A percentile compares a stretch with the other conserved stretches of the same genome.
Evolutionary conservation across 2,113 vertebrate species (phyloP).

Genomic region (Proteles cristata): DNA sequence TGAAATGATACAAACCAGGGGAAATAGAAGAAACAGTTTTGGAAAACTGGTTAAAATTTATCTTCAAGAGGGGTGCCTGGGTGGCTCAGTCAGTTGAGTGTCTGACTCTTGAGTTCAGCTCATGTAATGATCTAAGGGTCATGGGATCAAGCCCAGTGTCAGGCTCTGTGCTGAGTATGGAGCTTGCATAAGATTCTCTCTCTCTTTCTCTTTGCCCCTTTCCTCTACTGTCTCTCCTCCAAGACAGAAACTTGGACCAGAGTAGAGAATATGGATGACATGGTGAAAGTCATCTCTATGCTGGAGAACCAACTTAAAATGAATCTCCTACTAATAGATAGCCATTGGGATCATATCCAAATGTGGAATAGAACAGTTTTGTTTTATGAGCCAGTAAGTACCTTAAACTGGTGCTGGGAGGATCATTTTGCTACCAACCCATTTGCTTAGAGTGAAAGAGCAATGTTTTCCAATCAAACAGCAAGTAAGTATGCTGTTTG

Average conservation of each 20-base stretch:
- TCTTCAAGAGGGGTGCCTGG: not conserved
- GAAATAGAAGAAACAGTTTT: conserved; percentile 42
- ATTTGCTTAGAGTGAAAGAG: conserved; percentile 36
- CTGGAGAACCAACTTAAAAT: conserved; percentile 35
- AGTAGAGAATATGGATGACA: conserved; percentile 30
- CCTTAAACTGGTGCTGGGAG: not conserved
- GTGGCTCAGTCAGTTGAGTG: too few species aligned
- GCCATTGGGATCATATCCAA: not conserved
- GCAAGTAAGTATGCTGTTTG: too few species aligned
- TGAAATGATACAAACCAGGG: conserved; percentile 29
- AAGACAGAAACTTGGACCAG: too few species aligned
- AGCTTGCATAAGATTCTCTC: too few species aligned
- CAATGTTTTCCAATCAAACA: not conserved
- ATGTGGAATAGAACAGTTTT: not conserved
- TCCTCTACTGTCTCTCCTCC: too few species aligned
- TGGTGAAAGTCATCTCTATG: not conserved
- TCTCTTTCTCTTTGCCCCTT: too few species aligned
- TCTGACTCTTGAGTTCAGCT: too few species aligned
- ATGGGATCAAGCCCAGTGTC: too few species aligned
- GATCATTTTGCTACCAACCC: not conserved
- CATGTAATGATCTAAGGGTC: too few species aligned
- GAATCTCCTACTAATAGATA: not conserved
- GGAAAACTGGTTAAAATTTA: conserved; percentile 23
- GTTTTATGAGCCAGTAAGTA: not conserved
- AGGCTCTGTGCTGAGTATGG: too few species aligned